Base-by-base conservation (phyloP, 2,113 vertebrate species). In the Gorsachius goisagi region DNA sequence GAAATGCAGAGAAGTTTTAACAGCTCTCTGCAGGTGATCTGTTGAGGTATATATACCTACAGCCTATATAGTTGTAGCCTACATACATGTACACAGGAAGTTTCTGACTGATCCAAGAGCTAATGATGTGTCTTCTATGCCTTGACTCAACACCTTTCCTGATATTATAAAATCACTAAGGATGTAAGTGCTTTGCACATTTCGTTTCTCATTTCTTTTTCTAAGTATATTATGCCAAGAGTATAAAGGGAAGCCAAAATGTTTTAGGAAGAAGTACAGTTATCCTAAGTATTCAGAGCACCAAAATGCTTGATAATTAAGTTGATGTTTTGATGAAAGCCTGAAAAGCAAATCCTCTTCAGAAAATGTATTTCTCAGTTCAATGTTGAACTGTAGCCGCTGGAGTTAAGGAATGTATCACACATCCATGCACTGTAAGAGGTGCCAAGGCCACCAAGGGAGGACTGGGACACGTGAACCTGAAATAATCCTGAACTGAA, bases 301-400 rank as follows among this genome's bases (percentile, higher is more conserved):
- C 18, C 45, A 49, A 83, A 80, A 68, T 64, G 4, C 10, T 92
- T 82, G 22, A 50, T 41, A 58, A 82, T 33, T 44, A 41, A 27
- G 15, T 28, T 30, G 33, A 6, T 64, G 37, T 67, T 82, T 58
- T 30, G 1, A 12, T 66, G n/a, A 72, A 67, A 50, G 10, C 15
- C 32, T 82, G 39, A 64, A 85, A 81, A 68, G 2, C 23, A 88
- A 41, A 20, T 78, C 15, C 9, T n/a, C 78, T 83, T 68, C 15
- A 27, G 20, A 22, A 47, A 41, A 41, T 5, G 13, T 59, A 9
- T 15, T 85, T 93, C 60, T 85, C 12, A 68, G 47, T 58, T 85
- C 21, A 28, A 0, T 1, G 1, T 17, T 69, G 41, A 55, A 22
- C 23, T 58, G 59, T 17, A 67, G 18, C 52, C 4, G 0, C 11